Evolutionary conservation across 2,888 invertebrate genomes (phyloP), one percentile per base, ranked within the genome.

Genomic region (Myopa tessellatipennis): DNA sequence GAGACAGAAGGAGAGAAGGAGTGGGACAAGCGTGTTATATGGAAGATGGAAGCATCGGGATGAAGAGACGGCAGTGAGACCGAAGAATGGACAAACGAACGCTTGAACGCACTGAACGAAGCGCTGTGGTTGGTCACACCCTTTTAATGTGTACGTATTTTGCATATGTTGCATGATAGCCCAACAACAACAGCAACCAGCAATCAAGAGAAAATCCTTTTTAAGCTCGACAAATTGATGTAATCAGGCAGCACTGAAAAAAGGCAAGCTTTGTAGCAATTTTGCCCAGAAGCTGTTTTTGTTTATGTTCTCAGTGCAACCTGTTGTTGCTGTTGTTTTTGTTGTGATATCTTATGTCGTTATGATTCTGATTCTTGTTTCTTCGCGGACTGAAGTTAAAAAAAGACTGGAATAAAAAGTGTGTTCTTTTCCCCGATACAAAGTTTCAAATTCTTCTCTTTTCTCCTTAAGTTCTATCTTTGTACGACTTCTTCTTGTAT

Each of bases 241-340:
- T 78, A 76, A 80, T 80, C 80, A 78, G 58, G 77, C 63, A 78
- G 74, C 55, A 45, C 26, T 74, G 36, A 63, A 73, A 61, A 26
- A 40, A 73, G 45, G 14, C 26, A 63, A 63, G 7, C 12, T 63
- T 50, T 26, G 26, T 61, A n/a, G 70, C 73, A 79, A 79, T 77
- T 79, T 74, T 80, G 80, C 80, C 80, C 80, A 79, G 80, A 77
- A 80, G 80, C 80, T 74, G 61, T 77, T 76, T 79, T 61, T 50
- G 71, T 26, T 76, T 61, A 60, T 63, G 36, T 38, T 70, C 34
- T 63, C 55, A 50, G 6, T 34, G 50, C n/a, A 26, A 26, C 26
- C 26, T 70, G 61, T 45, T 61, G 61, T 61, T 69, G 76, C 45
- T 76, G 71, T 65, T 76, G 76, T 65, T 55, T 18, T n/a, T 36